phyloP scores from a whole-genome alignment of 2,797 vertebrate species.

The Onychomys leucogaster region DNA sequence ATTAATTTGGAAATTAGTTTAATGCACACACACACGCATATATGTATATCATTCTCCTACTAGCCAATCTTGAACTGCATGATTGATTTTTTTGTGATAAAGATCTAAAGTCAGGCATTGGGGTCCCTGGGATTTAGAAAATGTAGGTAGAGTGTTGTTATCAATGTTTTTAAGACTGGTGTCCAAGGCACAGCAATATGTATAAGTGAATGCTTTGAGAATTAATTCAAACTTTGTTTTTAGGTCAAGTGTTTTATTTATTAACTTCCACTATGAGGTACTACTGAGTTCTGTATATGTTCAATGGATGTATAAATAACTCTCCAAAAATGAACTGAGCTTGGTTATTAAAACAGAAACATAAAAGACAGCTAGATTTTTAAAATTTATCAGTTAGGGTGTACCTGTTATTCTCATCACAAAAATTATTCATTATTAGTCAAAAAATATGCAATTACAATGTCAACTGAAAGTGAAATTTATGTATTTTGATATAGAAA shows the following conservation, averaged over 20 bases:
- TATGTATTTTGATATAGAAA: not conserved
- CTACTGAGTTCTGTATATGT: not conserved
- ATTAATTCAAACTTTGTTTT: not conserved
- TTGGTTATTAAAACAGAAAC: not conserved
- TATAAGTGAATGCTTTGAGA: not conserved
- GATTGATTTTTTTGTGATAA: not conserved
- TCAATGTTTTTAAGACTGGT: not conserved
- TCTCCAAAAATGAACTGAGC: not conserved
- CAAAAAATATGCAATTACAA: not conserved
- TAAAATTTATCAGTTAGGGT: not conserved
- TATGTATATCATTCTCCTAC: not conserved
- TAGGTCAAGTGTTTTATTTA: not conserved
- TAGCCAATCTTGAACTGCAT: not conserved
- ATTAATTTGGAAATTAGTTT: conserved; percentile 24
- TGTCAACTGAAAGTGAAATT: not conserved
- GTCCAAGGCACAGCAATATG: no score
- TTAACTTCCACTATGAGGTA: not conserved
- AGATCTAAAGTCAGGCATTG: not conserved
- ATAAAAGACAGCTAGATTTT: not conserved
- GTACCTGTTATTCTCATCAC: not conserved
- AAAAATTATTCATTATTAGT: not conserved
- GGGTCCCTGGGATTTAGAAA: not conserved
- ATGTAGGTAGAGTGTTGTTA: not conserved
- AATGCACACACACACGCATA: no score
- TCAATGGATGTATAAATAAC: not conserved